Conservation (phyloP, 2,113 vertebrate species). For the Gopherus flavomarginatus region DNA sequence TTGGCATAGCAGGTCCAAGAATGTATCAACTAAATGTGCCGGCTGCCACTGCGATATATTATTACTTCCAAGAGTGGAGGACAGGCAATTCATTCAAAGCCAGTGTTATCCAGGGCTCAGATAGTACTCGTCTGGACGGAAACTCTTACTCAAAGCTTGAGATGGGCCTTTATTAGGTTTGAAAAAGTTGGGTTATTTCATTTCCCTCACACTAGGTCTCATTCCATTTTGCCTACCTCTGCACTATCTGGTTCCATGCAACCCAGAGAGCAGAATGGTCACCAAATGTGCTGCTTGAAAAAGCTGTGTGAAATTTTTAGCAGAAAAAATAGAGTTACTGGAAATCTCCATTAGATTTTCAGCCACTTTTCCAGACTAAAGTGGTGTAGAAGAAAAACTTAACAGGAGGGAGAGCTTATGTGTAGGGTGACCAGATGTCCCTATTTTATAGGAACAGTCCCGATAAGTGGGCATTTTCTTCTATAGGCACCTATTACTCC, state of each 20-base stretch:
- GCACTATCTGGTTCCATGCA: neutral
- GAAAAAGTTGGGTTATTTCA: neutral
- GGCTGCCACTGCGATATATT: neutral
- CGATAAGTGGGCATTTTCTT: too few species aligned
- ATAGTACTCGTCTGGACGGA: neutral
- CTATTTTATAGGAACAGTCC: too few species aligned
- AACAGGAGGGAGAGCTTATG: neutral
- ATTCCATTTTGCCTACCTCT: neutral
- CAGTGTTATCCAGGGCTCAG: neutral
- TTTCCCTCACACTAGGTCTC: neutral
- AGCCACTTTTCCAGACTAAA: neutral
- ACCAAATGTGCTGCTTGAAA: neutral
- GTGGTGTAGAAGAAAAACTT: neutral
- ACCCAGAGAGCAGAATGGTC: neutral
- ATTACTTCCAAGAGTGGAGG: neutral
- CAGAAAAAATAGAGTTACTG: neutral
- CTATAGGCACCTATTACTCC: too few species aligned
- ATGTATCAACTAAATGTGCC: constrained; percentile 11
- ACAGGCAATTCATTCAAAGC: neutral
- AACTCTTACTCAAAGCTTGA: neutral
- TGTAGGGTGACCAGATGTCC: neutral
- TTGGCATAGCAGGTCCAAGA: neutral
- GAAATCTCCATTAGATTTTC: neutral
- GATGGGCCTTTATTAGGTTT: neutral
- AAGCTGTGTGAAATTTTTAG: neutral